Percentiles rank a stretch among this genome's conserved stretches.
These are phyloP conservation scores for Myxocyprinus asiaticus DNA, from an alignment of 2,113 vertebrate species.

Conservation along the genomic window DNA sequence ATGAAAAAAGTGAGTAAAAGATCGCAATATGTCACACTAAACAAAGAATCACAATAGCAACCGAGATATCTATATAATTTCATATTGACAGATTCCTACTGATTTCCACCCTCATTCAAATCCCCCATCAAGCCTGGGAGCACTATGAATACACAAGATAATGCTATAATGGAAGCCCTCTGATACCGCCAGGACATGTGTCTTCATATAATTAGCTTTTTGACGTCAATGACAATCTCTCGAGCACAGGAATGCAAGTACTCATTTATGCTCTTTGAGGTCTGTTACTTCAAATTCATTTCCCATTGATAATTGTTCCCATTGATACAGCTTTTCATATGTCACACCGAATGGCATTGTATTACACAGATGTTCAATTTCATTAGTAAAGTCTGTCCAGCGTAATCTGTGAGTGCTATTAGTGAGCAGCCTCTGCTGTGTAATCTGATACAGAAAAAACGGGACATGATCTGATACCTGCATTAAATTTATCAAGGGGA, in stretches of 20 bases:
- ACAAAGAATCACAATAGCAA: no score
- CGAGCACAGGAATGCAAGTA: neutral
- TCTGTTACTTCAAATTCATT: neutral
- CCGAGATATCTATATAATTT: no score
- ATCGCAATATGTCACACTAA: no score
- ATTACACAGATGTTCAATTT: slow-evolving; percentile 22
- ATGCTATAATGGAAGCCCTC: neutral
- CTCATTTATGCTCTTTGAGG: no score
- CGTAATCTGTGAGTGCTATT: slow-evolving; percentile 15
- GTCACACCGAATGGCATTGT: slow-evolving; percentile 19
- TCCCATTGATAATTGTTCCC: slow-evolving; percentile 3
- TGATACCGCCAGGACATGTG: no score
- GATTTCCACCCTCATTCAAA: no score
- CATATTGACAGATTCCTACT: no score
- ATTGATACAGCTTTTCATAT: slow-evolving; percentile 6
- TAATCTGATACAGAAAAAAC: slow-evolving; percentile 21
- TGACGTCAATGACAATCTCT: neutral
- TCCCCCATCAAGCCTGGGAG: no score
- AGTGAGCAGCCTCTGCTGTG: slow-evolving; percentile 4
- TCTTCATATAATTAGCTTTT: neutral
- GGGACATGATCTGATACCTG: slow-evolving; percentile 30
- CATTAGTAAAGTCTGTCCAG: slow-evolving; percentile 4
- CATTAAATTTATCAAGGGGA: slow-evolving; percentile 9
- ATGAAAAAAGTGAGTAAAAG: no score
- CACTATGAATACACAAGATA: neutral